Conservation (phyloP, 2,797 vertebrate genomes). For the Fundulus diaphanus region DNA sequence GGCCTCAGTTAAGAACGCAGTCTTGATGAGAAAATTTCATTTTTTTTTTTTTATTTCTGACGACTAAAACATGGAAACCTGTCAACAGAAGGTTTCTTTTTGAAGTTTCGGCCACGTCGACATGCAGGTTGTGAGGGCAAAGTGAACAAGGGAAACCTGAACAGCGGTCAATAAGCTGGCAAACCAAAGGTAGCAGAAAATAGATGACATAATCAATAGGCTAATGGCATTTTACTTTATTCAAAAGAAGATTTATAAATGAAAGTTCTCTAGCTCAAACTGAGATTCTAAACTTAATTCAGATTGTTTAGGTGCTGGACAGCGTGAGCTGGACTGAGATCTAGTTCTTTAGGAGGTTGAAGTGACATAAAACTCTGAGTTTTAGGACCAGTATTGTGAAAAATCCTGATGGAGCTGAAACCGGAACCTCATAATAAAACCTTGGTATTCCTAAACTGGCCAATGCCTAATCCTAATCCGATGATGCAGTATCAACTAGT, state of each 20-base stretch:
- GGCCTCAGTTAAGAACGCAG: too few relatives aligned
- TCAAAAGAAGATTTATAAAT: too few relatives aligned
- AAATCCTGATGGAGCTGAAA: background rate
- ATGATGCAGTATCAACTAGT: background rate
- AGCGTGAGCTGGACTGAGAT: background rate
- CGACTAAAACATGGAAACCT: background rate
- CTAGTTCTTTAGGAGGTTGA: background rate
- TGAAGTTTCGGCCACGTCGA: background rate
- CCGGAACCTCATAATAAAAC: background rate
- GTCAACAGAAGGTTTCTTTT: background rate
- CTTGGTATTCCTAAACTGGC: background rate
- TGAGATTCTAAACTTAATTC: background rate
- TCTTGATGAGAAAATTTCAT: too few relatives aligned
- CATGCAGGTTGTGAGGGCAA: background rate
- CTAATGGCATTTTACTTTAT: background rate
- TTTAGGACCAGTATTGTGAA: background rate
- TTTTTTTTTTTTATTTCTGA: too few relatives aligned
- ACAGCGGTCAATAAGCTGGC: background rate
- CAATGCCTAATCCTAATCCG: too few relatives aligned
- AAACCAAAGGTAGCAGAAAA: background rate
- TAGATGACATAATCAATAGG: background rate
- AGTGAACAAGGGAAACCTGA: background rate
- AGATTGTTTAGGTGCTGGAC: background rate
- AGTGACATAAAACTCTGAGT: background rate
- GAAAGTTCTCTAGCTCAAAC: too few relatives aligned